phyloP scores from a whole-genome alignment of 2,797 vertebrate species.

The Cryptoblepharus egeriae region DNA sequence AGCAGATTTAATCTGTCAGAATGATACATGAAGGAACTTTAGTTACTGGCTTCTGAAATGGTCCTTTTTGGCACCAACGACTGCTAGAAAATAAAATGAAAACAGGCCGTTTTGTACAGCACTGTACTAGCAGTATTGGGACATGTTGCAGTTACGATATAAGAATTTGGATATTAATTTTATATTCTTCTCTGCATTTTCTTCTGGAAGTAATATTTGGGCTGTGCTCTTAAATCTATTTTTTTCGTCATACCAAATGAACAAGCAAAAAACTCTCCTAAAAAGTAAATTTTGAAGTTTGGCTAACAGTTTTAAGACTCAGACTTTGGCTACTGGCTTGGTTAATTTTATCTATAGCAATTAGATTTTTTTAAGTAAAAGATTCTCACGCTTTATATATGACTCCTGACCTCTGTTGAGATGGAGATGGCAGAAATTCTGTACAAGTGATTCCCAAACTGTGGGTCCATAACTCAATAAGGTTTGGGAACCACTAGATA shows the following conservation, averaged over 20 bases:
- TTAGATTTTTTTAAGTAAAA: not conserved
- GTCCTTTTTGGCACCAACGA: constrained; percentile 8
- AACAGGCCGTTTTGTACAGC: constrained; percentile 28
- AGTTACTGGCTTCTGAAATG: constrained; percentile 4
- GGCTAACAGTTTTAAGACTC: not conserved
- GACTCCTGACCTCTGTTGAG: not conserved
- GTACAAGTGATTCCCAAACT: too few species aligned
- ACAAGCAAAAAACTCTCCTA: constrained; percentile 8
- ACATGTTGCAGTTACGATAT: constrained; percentile 9
- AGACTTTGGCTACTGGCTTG: not conserved
- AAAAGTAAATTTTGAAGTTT: constrained; percentile 33
- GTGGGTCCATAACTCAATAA: too few species aligned
- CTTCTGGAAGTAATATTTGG: constrained; percentile 26
- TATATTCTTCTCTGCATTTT: not conserved
- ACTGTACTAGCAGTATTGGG: constrained; percentile 13
- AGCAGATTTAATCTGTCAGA: constrained; percentile 46
- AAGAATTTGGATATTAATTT: not conserved
- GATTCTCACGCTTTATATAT: not conserved
- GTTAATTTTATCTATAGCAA: not conserved
- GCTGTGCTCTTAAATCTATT: constrained; percentile 15
- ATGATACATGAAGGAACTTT: constrained; percentile 25
- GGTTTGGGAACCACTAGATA: too few species aligned
- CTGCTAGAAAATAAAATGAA: constrained; percentile 27
- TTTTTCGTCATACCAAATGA: constrained; percentile 34
- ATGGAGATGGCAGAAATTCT: not conserved